Percentiles rank a stretch among this genome's conserved stretches.
These are phyloP conservation scores for Ciconia boyciana DNA, from an alignment of 2,113 vertebrate genomes.

Conservation along the genomic window DNA sequence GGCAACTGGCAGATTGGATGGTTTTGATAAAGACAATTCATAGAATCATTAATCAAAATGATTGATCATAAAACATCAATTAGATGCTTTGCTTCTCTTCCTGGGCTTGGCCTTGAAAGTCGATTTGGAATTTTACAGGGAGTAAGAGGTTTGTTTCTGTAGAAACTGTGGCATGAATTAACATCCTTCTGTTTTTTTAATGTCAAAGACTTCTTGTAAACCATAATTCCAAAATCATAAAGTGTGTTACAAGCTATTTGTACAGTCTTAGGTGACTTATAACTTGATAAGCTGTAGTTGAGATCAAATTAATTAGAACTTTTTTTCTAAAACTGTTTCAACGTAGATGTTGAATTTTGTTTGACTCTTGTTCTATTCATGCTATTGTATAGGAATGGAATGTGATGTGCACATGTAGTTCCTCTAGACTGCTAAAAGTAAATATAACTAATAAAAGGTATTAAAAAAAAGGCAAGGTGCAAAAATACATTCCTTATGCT, in stretches of 20 bases:
- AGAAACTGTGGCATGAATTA: not conserved
- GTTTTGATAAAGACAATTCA: not conserved
- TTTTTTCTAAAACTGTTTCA: not conserved
- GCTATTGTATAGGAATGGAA: not conserved
- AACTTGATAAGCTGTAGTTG: not conserved
- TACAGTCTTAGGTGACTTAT: not conserved
- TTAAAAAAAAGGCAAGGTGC: not conserved
- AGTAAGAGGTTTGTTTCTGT: not conserved
- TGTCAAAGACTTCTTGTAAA: not conserved
- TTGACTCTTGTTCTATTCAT: not conserved
- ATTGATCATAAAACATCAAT: not conserved
- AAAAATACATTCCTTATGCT: not conserved
- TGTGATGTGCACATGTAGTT: not conserved
- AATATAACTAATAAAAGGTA: not conserved
- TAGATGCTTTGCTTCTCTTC: not conserved
- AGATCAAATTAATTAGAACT: not conserved
- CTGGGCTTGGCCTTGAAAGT: not conserved
- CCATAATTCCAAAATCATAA: not conserved
- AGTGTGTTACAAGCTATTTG: not conserved
- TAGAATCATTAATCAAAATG: not conserved
- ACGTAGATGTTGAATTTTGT: not conserved
- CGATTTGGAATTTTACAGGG: not conserved
- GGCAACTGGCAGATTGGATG: not conserved
- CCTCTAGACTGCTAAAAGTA: not conserved
- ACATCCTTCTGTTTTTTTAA: not conserved